These are phyloP conservation scores for Mythimna lalbum DNA, from an alignment of 2,888 invertebrate species.

Conservation along the genomic window DNA sequence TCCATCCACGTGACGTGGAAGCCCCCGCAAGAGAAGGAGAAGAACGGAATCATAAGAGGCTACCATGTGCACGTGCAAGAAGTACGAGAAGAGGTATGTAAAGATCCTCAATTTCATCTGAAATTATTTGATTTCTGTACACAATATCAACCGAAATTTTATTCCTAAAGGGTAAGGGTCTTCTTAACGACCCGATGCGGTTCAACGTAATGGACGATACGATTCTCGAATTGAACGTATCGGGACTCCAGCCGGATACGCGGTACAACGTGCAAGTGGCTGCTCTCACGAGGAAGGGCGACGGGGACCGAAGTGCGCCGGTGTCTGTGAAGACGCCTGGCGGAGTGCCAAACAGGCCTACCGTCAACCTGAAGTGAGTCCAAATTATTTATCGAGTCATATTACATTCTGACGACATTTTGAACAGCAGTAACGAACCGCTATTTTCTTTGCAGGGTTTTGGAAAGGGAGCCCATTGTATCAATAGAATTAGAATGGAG, in stretches of 20 bases:
- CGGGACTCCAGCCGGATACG: slow-evolving; percentile 98
- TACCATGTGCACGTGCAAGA: slow-evolving; percentile 99
- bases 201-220: slow-evolving; percentile 96
- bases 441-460: slow-evolving; percentile 91
- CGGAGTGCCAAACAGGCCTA: slow-evolving; percentile 96
- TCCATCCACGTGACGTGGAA: slow-evolving; percentile 98
- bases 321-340: slow-evolving; percentile 97
- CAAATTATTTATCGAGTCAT: slow-evolving; percentile 51
- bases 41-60: slow-evolving; percentile 98
- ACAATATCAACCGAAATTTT: slow-evolving; percentile 25
- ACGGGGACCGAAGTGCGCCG: slow-evolving; percentile 97
- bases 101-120: not conserved
- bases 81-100: slow-evolving; percentile 94
- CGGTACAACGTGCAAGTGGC: slow-evolving; percentile 98
- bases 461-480: slow-evolving; percentile 96
- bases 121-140: not conserved
- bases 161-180: slow-evolving; percentile 92
- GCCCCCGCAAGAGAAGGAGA: slow-evolving; percentile 97
- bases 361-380: slow-evolving; percentile 94
- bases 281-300: slow-evolving; percentile 98
- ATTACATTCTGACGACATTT: slow-evolving; percentile 45
- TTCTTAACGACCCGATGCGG: slow-evolving; percentile 96
- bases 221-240: slow-evolving; percentile 95
- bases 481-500: slow-evolving; percentile 98
- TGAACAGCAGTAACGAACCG: slow-evolving; percentile 39